Conservation (phyloP, 2,888 invertebrate genomes). For the Campoplex nolae region DNA sequence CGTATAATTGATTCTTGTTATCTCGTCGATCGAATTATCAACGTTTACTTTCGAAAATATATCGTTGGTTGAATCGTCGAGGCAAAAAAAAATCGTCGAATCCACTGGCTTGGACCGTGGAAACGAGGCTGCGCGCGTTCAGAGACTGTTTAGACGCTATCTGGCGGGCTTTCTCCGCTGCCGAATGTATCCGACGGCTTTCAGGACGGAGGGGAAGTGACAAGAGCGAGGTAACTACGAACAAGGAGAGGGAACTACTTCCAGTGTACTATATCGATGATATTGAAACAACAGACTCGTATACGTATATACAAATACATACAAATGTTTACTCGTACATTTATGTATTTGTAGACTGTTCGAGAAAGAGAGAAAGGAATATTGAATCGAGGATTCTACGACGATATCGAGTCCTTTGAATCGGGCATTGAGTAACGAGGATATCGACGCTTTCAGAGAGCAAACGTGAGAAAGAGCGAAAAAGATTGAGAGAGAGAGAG, state of each 20-base stretch:
- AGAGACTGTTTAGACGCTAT: conserved; percentile 15
- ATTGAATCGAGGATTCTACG: conserved; percentile 26
- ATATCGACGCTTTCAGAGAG: conserved; percentile 54
- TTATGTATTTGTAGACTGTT: neutral
- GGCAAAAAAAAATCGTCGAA: neutral
- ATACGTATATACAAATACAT: neutral
- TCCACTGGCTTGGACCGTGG: neutral
- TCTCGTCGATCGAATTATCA: neutral
- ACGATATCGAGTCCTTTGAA: conserved; percentile 60
- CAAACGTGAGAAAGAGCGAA: conserved; percentile 27
- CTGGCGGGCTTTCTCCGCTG: neutral
- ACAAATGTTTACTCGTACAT: neutral
- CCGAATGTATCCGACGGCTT: conserved; percentile 17
- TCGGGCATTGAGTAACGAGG: conserved; percentile 62
- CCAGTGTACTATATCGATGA: neutral
- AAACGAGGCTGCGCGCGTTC: conserved; percentile 25
- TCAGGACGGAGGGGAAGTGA: conserved; percentile 22
- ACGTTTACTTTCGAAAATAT: neutral
- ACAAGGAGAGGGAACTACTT: conserved; percentile 9
- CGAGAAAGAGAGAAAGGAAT: conserved; percentile 12
- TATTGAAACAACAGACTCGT: conserved; percentile 6
- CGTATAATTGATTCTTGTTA: neutral
- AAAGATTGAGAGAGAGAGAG: conserved; percentile 10
- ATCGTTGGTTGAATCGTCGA: neutral
- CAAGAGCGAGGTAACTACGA: conserved; percentile 22